Evolutionary conservation across 2,888 invertebrate species (phyloP), one percentile per base, ranked within the genome.

Genomic region (Frankliniella fusca): DNA sequence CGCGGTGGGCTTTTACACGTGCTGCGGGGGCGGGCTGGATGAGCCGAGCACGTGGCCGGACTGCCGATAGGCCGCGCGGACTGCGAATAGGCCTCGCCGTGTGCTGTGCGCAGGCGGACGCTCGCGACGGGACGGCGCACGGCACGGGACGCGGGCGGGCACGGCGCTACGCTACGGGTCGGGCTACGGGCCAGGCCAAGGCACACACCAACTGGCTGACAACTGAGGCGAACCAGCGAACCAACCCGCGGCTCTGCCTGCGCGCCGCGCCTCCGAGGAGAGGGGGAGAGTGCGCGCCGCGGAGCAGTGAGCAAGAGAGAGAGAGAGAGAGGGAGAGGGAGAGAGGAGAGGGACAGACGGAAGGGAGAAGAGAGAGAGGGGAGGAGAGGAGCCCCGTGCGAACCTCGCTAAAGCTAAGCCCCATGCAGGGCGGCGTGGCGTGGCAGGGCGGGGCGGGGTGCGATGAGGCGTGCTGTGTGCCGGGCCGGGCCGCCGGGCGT

Each of bases 221-320:
- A 76, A 76, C 70, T 76, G 70, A 76, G 27, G 27, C 27, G 27
- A 76, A 76, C 70, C n/a, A 54, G 54, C 54, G 54, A 54, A 12
- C 18, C 54, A 12, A 54, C 54, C 54, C 12, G 54, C 18, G 54
- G 54, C 54, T 15, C 5, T 54, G 54, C 18, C 54, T 54, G 54
- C 54, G 38, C 38, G 38, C 38, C 38, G 38, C 38, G 38, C 38
- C 38, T 38, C 38, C 5, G 54, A 9, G 54, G 54, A 18, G 54
- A 18, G 54, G 8, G 54, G 54, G 54, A 54, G 15, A 18, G 54
- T 18, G 18, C 8, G 18, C 54, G 18, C 5, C 54, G 18, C 54
- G 18, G 54, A 12, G 54, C 54, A 18, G 15, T 11, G 50, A 50
- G 50, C 50, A 11, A 9, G 20, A 20, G 54, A 20, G 54, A 10